A percentile compares a stretch with the other conserved stretches of the same genome.
Evolutionary conservation across 2,797 vertebrate species (phyloP).

Genomic region (Poecilia gillii): DNA sequence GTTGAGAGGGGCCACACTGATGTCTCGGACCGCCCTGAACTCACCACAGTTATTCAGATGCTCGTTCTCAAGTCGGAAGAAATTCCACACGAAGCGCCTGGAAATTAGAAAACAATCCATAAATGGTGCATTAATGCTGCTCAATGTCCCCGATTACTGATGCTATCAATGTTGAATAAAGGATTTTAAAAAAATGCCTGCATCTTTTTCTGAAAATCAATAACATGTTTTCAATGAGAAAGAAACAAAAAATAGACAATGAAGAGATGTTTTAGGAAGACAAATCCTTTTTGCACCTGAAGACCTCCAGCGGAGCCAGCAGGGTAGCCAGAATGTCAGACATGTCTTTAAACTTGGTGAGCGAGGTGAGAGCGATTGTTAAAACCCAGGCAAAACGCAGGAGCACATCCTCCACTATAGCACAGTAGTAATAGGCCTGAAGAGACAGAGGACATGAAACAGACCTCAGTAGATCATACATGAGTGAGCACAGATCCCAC

Average conservation of each 20-base stretch:
- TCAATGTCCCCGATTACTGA: not conserved
- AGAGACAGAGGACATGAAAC: conserved; percentile 14
- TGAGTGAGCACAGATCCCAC: not conserved
- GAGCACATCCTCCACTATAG: conserved; percentile 95
- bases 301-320: conserved; percentile 94
- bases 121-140: not conserved
- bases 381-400: conserved; percentile 95
- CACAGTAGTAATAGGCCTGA: conserved; percentile 98
- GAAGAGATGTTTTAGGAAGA: not conserved
- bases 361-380: conserved; percentile 85
- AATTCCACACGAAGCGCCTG: conserved; percentile 99
- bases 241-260: not conserved
- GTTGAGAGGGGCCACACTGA: conserved; percentile 94
- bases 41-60: conserved; percentile 98
- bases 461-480: not conserved
- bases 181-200: not conserved
- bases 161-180: not conserved
- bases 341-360: conserved; percentile 67
- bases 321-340: conserved; percentile 90
- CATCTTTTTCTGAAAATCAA: not conserved
- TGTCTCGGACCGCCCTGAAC: conserved; percentile 95
- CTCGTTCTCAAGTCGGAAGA: conserved; percentile 97
- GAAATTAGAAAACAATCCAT: not conserved
- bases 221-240: not conserved
- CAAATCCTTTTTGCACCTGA: conserved; percentile 82